These are phyloP conservation scores for Eonycteris spelaea DNA, from an alignment of 2,113 vertebrate genomes.

Conservation along the genomic window DNA sequence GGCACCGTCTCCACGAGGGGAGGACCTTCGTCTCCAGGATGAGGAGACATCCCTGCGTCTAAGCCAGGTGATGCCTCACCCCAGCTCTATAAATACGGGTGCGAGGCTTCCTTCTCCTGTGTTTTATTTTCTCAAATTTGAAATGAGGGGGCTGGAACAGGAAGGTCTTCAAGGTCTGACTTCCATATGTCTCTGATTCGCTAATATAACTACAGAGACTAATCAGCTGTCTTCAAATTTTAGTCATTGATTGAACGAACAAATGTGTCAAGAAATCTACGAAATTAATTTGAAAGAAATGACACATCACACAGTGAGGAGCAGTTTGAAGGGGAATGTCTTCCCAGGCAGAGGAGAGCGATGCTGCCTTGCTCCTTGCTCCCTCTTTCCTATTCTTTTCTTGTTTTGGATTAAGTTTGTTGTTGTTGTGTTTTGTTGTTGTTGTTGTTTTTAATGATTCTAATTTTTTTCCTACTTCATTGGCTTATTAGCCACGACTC, in stretches of 20 bases:
- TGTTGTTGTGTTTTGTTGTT: too few relatives aligned
- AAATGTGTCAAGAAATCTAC: neutral
- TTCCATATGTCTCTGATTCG: neutral
- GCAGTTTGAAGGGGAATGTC: neutral
- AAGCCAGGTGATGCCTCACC: neutral
- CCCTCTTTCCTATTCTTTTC: neutral
- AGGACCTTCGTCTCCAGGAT: neutral
- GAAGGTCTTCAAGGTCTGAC: neutral
- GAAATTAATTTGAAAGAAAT: neutral
- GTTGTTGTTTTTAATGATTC: neutral
- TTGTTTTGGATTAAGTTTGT: neutral
- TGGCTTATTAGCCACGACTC: neutral
- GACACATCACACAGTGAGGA: neutral
- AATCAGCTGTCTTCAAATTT: neutral
- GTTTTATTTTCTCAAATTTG: neutral
- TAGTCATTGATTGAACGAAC: neutral
- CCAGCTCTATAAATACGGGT: accelerated
- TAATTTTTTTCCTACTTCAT: neutral
- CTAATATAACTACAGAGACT: neutral
- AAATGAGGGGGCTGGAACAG: neutral
- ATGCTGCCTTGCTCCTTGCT: neutral
- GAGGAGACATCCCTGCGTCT: neutral
- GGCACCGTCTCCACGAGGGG: neutral
- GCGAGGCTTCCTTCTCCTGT: neutral
- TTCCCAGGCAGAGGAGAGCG: neutral